These are phyloP conservation scores for Pitta sordida DNA, from an alignment of 2,113 vertebrate species.

Conservation along the genomic window DNA sequence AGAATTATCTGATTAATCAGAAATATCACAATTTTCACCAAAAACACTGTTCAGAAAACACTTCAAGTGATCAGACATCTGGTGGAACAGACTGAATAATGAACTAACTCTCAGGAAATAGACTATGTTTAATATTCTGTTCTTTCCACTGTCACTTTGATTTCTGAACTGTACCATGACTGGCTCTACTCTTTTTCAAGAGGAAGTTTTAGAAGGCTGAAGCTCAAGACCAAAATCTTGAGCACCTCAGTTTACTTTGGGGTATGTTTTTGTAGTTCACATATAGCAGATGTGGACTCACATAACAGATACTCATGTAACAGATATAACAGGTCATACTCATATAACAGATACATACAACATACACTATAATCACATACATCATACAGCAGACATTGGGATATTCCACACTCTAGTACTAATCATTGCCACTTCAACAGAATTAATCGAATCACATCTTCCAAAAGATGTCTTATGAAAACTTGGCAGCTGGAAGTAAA, in stretches of 20 bases:
- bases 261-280: neutral
- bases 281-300: neutral
- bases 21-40: neutral
- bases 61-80: neutral
- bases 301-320: neutral
- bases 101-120: neutral
- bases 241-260: neutral
- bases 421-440: neutral
- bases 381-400: neutral
- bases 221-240: neutral
- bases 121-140: neutral
- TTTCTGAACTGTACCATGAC: neutral
- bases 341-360: neutral
- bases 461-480: neutral
- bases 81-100: neutral
- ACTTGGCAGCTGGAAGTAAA: neutral
- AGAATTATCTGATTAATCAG: neutral
- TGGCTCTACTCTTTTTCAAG: neutral
- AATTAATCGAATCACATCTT: neutral
- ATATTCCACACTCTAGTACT: neutral
- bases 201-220: neutral
- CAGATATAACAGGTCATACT: neutral
- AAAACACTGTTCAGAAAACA: neutral
- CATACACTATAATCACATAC: neutral
- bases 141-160: neutral